Evolutionary conservation across 2,797 vertebrate species (phyloP).

Genomic region (Thamnophis elegans): DNA sequence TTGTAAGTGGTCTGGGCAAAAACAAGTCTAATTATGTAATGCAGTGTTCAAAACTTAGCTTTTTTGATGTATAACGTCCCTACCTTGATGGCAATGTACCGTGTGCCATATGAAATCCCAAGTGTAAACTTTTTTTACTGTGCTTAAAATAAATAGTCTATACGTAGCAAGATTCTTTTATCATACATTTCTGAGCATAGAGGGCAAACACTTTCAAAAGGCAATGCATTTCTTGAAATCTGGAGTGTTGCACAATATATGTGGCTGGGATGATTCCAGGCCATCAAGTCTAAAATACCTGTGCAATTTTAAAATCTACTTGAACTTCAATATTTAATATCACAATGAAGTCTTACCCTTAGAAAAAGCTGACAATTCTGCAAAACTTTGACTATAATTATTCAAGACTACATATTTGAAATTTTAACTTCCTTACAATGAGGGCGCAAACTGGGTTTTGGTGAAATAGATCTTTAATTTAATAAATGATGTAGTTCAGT

Average conservation of each 20-base stretch:
- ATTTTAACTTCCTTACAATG: conserved; percentile 53
- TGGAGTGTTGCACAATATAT: background rate
- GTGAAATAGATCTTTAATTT: conserved; percentile 54
- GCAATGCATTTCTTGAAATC: conserved; percentile 47
- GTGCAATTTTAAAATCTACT: conserved; percentile 44
- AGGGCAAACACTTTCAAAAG: conserved; percentile 64
- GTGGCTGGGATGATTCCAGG: background rate
- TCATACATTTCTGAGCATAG: conserved; percentile 61
- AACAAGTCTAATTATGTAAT: conserved; percentile 79
- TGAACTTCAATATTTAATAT: conserved; percentile 55
- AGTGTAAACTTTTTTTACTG: conserved; percentile 86
- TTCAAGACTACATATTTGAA: conserved; percentile 33
- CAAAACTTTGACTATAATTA: conserved; percentile 31
- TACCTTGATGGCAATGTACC: conserved; percentile 89
- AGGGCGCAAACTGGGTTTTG: conserved; percentile 53
- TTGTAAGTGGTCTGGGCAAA: conserved; percentile 81
- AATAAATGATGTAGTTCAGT: conserved; percentile 61
- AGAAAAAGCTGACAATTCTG: conserved; percentile 48
- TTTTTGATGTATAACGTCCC: conserved; percentile 81
- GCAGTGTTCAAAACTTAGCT: conserved; percentile 75
- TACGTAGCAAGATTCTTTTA: conserved; percentile 72
- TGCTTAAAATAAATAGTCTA: conserved; percentile 92
- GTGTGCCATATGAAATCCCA: conserved; percentile 91
- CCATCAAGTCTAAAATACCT: conserved; percentile 34
- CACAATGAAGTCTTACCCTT: conserved; percentile 56